A percentile compares a stretch with the other conserved stretches of the same genome.
phyloP scores from a whole-genome alignment of 1,140 invertebrate genomes.

The Rhopalosiphum maidis region DNA sequence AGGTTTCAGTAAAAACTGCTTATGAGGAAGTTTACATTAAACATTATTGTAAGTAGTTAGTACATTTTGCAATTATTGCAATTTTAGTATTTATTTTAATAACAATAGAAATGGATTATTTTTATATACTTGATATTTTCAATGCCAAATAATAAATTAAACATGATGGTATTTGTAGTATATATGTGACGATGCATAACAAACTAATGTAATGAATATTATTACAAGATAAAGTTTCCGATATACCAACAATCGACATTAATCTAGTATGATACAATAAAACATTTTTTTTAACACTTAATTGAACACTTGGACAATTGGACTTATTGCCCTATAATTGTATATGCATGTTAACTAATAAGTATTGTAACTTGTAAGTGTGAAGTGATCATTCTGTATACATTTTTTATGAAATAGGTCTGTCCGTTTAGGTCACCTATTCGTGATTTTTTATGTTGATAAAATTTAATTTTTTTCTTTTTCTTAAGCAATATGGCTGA shows the following conservation, averaged over 20 bases:
- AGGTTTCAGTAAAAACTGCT: too few species aligned
- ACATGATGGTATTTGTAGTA: not conserved
- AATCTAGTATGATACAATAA: not conserved
- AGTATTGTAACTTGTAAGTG: not conserved
- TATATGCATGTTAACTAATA: not conserved
- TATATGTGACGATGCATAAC: not conserved
- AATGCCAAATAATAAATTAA: constrained; percentile 10
- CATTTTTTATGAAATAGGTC: not conserved
- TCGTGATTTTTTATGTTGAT: not conserved
- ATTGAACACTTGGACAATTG: not conserved
- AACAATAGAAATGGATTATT: not conserved
- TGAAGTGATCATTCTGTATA: not conserved
- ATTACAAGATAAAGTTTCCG: not conserved
- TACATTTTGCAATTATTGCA: not conserved
- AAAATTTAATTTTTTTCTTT: not conserved
- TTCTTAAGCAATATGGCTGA: not conserved
- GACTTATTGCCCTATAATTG: not conserved
- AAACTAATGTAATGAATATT: not conserved
- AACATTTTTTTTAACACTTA: not conserved
- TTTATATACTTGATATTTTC: not conserved
- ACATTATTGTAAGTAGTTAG: not conserved
- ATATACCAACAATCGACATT: not conserved
- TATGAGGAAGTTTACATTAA: too few species aligned
- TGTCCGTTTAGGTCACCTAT: too few species aligned
- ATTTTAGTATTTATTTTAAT: not conserved